Percentiles rank a stretch among this genome's conserved stretches.
Conservation (phyloP, 2,888 invertebrate genomes). For the Cheiracanthium punctorium region DNA sequence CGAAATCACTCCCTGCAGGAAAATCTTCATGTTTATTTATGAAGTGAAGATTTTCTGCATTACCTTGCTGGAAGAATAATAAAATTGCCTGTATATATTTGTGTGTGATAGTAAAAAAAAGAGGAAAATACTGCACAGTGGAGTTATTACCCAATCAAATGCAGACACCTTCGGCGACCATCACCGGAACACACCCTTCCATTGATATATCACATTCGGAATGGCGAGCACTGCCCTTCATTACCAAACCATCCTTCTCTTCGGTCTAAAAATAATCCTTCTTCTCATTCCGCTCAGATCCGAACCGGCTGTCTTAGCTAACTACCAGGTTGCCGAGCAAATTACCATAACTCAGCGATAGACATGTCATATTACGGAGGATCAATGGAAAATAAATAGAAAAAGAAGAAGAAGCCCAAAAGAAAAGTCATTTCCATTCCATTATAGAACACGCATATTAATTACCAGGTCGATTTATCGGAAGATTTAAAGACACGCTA, state of each 20-base stretch:
- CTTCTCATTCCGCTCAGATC: neutral
- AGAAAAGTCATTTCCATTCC: slow-evolving; percentile 44
- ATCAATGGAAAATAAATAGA: neutral
- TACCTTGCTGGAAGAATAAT: no score
- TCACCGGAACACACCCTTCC: neutral
- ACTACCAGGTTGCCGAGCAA: slow-evolving; percentile 45
- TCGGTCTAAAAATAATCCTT: neutral
- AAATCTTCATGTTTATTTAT: no score
- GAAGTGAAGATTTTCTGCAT: no score
- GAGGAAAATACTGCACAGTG: no score
- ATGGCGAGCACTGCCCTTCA: neutral
- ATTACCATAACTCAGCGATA: slow-evolving; percentile 42
- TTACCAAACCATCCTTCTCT: neutral
- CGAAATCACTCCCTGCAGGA: no score
- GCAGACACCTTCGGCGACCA: no score
- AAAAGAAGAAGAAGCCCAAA: neutral
- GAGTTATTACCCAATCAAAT: no score
- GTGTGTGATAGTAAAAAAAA: no score
- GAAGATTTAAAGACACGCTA: slow-evolving; percentile 59
- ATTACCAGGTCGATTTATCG: slow-evolving; percentile 67
- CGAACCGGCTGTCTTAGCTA: neutral
- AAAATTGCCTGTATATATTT: no score
- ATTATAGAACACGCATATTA: slow-evolving; percentile 68
- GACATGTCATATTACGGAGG: slow-evolving; percentile 43
- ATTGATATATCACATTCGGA: neutral